phyloP scores from a whole-genome alignment of 2,888 invertebrate genomes.

The Dynastes tityus region DNA sequence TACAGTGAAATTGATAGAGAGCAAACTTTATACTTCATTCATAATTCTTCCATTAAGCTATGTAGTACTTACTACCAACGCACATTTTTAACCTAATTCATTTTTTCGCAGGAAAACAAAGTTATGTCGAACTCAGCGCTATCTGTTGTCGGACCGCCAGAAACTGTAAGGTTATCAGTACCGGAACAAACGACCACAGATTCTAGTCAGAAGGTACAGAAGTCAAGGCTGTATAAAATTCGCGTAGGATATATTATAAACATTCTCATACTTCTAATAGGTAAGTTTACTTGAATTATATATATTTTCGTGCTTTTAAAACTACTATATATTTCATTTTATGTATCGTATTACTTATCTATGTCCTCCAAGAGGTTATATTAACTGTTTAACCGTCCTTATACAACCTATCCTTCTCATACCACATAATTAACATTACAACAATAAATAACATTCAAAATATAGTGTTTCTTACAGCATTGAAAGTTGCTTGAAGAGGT shows the following conservation, averaged over 20 bases:
- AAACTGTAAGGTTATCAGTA: conserved; percentile 55
- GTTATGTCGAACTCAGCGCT: conserved; percentile 64
- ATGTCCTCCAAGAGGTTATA: background rate
- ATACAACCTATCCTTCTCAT: background rate
- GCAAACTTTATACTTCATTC: too few species aligned
- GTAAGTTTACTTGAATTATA: conserved; percentile 58
- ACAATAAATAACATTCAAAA: background rate
- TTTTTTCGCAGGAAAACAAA: conserved; percentile 65
- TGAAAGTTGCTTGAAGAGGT: conserved; percentile 8
- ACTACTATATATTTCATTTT: background rate
- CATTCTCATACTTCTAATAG: conserved; percentile 57
- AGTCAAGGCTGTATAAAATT: conserved; percentile 57
- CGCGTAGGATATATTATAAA: conserved; percentile 59
- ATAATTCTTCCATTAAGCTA: too few species aligned
- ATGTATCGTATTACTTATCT: background rate
- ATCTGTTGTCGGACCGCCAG: conserved; percentile 57
- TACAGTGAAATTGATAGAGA: too few species aligned
- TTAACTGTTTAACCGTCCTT: conserved; percentile 10
- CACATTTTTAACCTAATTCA: background rate
- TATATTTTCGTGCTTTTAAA: background rate
- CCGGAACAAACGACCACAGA: conserved; percentile 37
- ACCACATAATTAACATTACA: background rate
- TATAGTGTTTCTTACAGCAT: background rate
- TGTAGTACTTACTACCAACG: too few species aligned
- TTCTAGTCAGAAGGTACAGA: conserved; percentile 45